phyloP scores from a whole-genome alignment of 35 echinoderm and acorn worm species.

The Eucidaris tribuloides region DNA sequence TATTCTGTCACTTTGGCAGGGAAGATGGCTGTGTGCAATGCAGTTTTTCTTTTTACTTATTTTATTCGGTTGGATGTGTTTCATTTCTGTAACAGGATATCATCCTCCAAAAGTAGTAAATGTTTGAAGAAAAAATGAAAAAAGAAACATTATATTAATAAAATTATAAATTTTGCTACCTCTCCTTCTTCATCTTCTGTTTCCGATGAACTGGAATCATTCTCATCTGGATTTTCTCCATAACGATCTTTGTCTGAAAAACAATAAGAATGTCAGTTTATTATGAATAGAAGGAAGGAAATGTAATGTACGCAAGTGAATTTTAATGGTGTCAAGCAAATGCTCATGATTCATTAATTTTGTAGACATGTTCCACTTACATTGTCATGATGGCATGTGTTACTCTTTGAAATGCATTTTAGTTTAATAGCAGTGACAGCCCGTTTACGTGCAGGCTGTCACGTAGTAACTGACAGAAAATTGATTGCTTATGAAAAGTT shows the following conservation, averaged over 20 bases:
- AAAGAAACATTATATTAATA: neutral
- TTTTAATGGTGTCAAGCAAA: neutral
- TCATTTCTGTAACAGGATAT: too few relatives aligned
- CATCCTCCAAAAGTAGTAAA: neutral
- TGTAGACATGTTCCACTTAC: neutral
- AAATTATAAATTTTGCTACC: slow-evolving; percentile 13
- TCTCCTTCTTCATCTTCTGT: slow-evolving; percentile 88
- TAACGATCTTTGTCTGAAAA: slow-evolving; percentile 69
- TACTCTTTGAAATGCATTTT: neutral
- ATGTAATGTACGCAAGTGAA: neutral
- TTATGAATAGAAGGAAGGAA: neutral
- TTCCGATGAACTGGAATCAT: slow-evolving; percentile 73
- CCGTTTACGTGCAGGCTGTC: too few relatives aligned
- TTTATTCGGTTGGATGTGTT: too few relatives aligned
- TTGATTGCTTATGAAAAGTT: too few relatives aligned
- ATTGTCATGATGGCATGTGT: neutral
- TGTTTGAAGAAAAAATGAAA: neutral
- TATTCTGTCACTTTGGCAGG: neutral
- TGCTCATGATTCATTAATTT: neutral
- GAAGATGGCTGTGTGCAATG: neutral
- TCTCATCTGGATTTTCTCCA: slow-evolving; percentile 56
- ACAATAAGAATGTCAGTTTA: neutral
- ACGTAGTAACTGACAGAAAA: too few relatives aligned
- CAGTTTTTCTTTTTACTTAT: neutral
- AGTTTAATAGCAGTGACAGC: neutral